Percentiles rank a stretch among this genome's conserved stretches.
Conservation (phyloP, 2,113 vertebrate species). For the Antennarius striatus region DNA sequence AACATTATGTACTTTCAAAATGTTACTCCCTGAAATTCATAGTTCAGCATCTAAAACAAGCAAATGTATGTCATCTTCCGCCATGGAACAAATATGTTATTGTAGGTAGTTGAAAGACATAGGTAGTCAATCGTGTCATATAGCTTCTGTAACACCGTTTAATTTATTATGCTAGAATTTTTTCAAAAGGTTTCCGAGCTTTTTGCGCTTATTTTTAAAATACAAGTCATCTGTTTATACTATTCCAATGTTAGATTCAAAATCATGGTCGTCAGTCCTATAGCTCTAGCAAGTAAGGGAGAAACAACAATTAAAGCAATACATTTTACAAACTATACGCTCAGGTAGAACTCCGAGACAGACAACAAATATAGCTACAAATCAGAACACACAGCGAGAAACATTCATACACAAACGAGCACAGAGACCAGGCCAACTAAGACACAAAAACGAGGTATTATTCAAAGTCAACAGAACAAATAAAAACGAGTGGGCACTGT, state of each 20-base stretch:
- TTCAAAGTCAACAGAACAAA: slow-evolving; percentile 79
- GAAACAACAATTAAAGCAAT: slow-evolving; percentile 61
- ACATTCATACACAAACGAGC: slow-evolving; percentile 90
- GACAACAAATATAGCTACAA: slow-evolving; percentile 83
- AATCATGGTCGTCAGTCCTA: slow-evolving; percentile 61
- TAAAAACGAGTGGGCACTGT: slow-evolving; percentile 77
- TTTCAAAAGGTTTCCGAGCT: slow-evolving; percentile 48
- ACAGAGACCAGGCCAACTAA: slow-evolving; percentile 85
- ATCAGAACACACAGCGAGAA: slow-evolving; percentile 84
- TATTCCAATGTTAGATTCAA: slow-evolving; percentile 59
- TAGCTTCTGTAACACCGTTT: slow-evolving; percentile 46
- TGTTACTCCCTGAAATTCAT: slow-evolving; percentile 71
- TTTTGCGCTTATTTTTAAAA: slow-evolving; percentile 53
- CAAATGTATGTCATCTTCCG: slow-evolving; percentile 47
- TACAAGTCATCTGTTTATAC: slow-evolving; percentile 32
- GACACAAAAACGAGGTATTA: slow-evolving; percentile 80
- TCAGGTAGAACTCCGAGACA: slow-evolving; percentile 82
- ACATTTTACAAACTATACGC: slow-evolving; percentile 65
- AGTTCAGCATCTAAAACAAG: slow-evolving; percentile 55
- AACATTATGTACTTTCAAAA: slow-evolving; percentile 60
- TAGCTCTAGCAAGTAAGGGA: slow-evolving; percentile 43
- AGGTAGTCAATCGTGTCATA: slow-evolving; percentile 75
- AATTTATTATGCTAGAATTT: slow-evolving; percentile 43
- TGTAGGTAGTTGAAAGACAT: slow-evolving; percentile 78
- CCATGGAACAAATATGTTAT: slow-evolving; percentile 41